These are phyloP conservation scores for Morelia viridis DNA, from an alignment of 2,797 vertebrate genomes.

Conservation along the genomic window DNA sequence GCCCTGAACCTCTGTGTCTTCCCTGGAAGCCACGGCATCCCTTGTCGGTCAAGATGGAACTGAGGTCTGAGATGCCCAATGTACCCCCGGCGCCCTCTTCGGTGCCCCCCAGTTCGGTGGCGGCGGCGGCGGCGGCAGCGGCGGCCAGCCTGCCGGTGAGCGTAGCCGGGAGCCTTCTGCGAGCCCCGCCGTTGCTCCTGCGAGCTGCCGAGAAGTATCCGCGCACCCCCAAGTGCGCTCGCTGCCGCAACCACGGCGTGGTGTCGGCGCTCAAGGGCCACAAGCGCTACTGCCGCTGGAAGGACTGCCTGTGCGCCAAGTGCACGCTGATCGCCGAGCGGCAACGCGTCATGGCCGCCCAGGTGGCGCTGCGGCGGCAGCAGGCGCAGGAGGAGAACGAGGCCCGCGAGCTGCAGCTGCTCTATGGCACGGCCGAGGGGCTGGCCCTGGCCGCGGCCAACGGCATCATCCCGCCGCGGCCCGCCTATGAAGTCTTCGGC, in stretches of 20 bases:
- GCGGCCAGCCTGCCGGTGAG: constrained; percentile 87
- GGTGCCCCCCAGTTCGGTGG: constrained; percentile 78
- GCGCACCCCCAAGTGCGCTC: constrained; percentile 96
- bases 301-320: constrained; percentile 98
- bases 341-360: constrained; percentile 97
- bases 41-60: constrained; percentile 79
- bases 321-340: constrained; percentile 96
- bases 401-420: constrained; percentile 92
- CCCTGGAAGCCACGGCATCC: not conserved
- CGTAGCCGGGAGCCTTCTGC: constrained; percentile 85
- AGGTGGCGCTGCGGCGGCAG: constrained; percentile 93
- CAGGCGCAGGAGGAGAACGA: constrained; percentile 98
- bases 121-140: constrained; percentile 69
- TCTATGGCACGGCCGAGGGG: constrained; percentile 95
- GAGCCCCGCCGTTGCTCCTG: constrained; percentile 88
- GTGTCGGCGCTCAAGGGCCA: constrained; percentile 97
- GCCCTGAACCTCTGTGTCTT: not conserved
- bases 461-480: constrained; percentile 93
- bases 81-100: constrained; percentile 74
- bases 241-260: constrained; percentile 95
- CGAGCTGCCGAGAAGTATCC: constrained; percentile 94
- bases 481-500: constrained; percentile 91
- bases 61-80: constrained; percentile 84
- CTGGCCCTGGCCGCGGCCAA: constrained; percentile 95
- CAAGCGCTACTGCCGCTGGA: constrained; percentile 98